Base-by-base conservation (phyloP, 2,797 vertebrate genomes). In the Echiichthys vipera region DNA sequence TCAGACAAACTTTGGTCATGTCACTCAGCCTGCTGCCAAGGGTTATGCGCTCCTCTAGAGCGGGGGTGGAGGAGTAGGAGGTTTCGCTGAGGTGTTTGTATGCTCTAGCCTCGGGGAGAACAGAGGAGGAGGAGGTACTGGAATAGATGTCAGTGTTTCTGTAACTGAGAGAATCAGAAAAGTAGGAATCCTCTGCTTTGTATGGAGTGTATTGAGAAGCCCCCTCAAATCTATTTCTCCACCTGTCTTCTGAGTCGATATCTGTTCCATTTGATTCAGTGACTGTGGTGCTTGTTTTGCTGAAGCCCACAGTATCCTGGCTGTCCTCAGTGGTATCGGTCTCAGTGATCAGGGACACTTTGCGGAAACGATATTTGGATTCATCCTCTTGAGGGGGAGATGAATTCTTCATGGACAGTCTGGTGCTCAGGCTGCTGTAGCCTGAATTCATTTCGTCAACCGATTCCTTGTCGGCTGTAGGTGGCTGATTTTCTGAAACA, bases 341-440 rank as follows among this genome's bases (percentile, higher is more conserved):
- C 13, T 76, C 88, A 0, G 70, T 84, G 43, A 95, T 88, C 79
- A 95, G 88, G 0, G 94, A 96, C 17, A 96, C 81, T 84, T 96
- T 96, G 55, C 67, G 92, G 36, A 96, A 85, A 12, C 83, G 88
- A 13, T 83, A 78, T 32, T 78, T 92, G 62, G 61, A 43, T 15
- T 96, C 91, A 0, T 94, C 81, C 14, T 85, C 62, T 0, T 30
- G 65, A 2, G 69, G 12, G 0, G 68, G 14, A 18, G 73, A 49
- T 0, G 25, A 27, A 25, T 77, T 90, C 25, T 75, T 93, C 61
- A 92, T 29, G n/a, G 49, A 93, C 66, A 96, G 74, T 1, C 67
- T 95, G 22, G 92, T 80, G 54, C 86, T 97, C 59, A 92, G 68
- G 71, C 86, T 84, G 49, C 84, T 82, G 68, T 86, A 77, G 51